Percentiles rank a stretch among this genome's conserved stretches.
Conservation (phyloP, 2,888 invertebrate genomes). For the Neoascia interrupta region DNA sequence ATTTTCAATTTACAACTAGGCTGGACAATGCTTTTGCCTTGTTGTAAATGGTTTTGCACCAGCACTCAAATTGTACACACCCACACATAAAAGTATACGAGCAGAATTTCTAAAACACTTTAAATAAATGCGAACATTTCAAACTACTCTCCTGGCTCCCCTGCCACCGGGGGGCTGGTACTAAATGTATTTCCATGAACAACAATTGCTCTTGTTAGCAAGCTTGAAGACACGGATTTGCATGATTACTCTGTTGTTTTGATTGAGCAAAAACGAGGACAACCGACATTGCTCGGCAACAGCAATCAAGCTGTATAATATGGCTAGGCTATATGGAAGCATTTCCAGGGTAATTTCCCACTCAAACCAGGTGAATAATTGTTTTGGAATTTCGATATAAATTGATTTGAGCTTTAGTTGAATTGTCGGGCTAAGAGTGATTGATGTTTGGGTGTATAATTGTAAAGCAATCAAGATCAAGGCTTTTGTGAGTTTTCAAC, state of each 20-base stretch:
- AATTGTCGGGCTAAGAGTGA: constrained; percentile 25
- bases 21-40: no score
- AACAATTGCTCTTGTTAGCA: constrained; percentile 56
- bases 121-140: constrained; percentile 21
- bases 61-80: no score
- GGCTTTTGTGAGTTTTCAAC: no score
- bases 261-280: constrained; percentile 59
- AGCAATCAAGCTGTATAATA: constrained; percentile 48
- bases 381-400: constrained; percentile 56
- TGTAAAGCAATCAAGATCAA: no score
- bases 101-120: background rate
- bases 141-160: background rate
- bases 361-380: constrained; percentile 60
- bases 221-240: constrained; percentile 56
- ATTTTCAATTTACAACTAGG: no score
- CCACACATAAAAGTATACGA: no score
- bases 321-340: background rate
- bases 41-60: constrained; percentile 25
- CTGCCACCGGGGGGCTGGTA: background rate
- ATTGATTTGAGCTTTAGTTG: constrained; percentile 34
- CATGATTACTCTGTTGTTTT: constrained; percentile 65
- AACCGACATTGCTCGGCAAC: constrained; percentile 20
- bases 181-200: constrained; percentile 45
- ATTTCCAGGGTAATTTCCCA: constrained; percentile 33
- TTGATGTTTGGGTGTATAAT: no score